Evolutionary conservation across 2,113 vertebrate genomes (phyloP).

Genomic region (Cochlearius cochlearius): DNA sequence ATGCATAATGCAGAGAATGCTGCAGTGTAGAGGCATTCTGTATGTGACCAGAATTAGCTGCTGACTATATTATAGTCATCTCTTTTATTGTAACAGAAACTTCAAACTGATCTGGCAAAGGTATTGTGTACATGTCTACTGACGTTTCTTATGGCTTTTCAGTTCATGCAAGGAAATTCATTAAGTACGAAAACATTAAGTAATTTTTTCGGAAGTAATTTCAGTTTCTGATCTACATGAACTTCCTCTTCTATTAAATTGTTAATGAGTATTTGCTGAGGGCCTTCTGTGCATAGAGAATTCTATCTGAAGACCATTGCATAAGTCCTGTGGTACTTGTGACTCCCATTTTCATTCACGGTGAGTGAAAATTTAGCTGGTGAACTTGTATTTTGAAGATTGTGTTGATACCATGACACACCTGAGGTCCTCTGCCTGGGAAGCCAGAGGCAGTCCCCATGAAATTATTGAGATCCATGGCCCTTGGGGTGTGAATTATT

Average conservation of each 20-base stretch:
- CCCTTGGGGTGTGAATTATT: neutral
- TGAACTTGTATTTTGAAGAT: neutral
- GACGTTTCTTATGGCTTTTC: neutral
- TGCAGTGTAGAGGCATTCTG: neutral
- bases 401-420: neutral
- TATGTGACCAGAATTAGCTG: neutral
- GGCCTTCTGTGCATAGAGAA: neutral
- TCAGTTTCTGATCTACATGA: neutral
- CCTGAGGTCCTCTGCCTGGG: neutral
- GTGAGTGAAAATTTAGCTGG: neutral
- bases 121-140: neutral
- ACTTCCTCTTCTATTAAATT: neutral
- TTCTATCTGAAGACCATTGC: neutral
- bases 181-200: neutral
- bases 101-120: neutral
- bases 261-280: neutral
- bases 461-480: neutral
- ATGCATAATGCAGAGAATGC: neutral
- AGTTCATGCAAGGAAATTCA: neutral
- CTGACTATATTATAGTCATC: neutral
- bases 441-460: neutral
- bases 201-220: neutral
- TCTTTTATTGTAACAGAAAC: neutral
- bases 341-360: neutral
- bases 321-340: neutral